A percentile compares a stretch with the other conserved stretches of the same genome.
Evolutionary conservation across 1,140 invertebrate genomes (phyloP).

Genomic region (Ips nitidus): DNA sequence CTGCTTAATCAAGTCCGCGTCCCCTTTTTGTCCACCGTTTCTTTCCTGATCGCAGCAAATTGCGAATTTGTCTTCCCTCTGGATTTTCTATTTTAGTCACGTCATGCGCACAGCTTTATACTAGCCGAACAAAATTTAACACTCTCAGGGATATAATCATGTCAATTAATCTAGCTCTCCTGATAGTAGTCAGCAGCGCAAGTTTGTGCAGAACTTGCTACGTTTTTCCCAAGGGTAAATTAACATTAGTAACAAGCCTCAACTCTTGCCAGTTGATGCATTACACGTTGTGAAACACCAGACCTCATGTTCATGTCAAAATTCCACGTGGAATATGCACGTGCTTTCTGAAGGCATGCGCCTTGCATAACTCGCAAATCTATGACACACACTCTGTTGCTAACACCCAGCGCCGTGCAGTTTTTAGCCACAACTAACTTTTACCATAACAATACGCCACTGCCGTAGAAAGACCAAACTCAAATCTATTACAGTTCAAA

Average conservation of each 20-base stretch:
- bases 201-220: conserved; percentile 51
- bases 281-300: not conserved
- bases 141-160: conserved; percentile 7
- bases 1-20: conserved; percentile 39
- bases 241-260: not conserved
- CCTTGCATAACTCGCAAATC: not conserved
- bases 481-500: no score
- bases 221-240: conserved; percentile 58
- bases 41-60: conserved; percentile 6
- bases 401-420: no score
- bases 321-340: conserved; percentile 6
- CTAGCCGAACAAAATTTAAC: not conserved
- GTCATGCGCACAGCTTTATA: not conserved
- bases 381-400: no score
- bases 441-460: no score
- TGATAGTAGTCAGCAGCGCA: not conserved
- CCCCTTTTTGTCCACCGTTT: conserved; percentile 1
- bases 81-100: not conserved
- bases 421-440: no score
- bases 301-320: not conserved
- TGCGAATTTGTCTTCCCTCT: no score
- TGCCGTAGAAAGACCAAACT: no score
- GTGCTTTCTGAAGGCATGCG: not conserved
- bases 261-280: not conserved
- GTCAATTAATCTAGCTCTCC: conserved; percentile 1